These are phyloP conservation scores for Pseudomyrmex flavicornis DNA, from an alignment of 1,140 invertebrate genomes.

Conservation along the genomic window DNA sequence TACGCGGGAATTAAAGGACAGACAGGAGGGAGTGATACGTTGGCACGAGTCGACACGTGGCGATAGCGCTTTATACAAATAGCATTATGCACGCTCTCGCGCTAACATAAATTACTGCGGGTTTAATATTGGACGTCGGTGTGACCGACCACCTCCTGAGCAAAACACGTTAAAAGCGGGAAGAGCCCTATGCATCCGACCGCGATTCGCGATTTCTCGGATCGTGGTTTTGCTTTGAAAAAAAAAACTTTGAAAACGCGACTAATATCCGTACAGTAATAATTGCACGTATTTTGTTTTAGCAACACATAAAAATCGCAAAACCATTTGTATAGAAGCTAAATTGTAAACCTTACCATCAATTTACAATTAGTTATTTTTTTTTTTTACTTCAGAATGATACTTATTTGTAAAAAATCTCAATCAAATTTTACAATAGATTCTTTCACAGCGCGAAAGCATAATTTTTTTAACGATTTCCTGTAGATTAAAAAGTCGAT, in stretches of 20 bases:
- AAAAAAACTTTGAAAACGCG: slow-evolving; percentile 9
- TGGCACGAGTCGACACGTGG: slow-evolving; percentile 78
- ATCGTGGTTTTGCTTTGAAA: neutral
- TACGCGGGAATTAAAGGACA: slow-evolving; percentile 70
- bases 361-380: neutral
- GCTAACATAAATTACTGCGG: slow-evolving; percentile 81
- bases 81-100: slow-evolving; percentile 81
- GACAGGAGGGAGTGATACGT: slow-evolving; percentile 65
- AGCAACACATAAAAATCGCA: neutral
- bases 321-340: neutral
- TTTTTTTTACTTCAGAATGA: slow-evolving; percentile 39
- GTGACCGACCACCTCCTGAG: slow-evolving; percentile 73
- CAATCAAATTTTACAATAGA: slow-evolving; percentile 67
- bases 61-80: slow-evolving; percentile 78
- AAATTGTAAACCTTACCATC: neutral
- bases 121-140: slow-evolving; percentile 79
- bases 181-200: slow-evolving; percentile 20
- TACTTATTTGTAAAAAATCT: slow-evolving; percentile 60
- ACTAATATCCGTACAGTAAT: neutral
- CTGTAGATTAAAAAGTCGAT: slow-evolving; percentile 12
- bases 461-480: slow-evolving; percentile 54
- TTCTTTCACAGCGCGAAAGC: slow-evolving; percentile 61
- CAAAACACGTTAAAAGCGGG: slow-evolving; percentile 75
- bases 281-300: neutral
- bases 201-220: slow-evolving; percentile 32